These are phyloP conservation scores for Subanguina moxae DNA, from an alignment of 1,140 invertebrate species.

Conservation along the genomic window DNA sequence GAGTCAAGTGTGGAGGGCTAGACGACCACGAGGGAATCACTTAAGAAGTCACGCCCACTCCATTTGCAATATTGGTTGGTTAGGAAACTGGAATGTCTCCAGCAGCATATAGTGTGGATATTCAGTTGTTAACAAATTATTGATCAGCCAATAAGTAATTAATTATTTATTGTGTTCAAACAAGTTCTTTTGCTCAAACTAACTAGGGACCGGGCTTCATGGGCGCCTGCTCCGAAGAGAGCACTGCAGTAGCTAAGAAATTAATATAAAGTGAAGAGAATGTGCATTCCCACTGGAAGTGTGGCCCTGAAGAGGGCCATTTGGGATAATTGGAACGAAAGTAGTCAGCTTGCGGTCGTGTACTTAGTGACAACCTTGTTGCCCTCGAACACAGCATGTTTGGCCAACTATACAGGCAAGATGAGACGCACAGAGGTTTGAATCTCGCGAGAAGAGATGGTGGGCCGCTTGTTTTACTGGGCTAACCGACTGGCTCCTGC, in stretches of 20 bases:
- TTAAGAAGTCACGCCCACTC: neutral
- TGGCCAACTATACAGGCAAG: conserved; percentile 59
- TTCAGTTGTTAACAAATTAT: too few species aligned
- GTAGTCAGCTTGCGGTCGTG: conserved; percentile 61
- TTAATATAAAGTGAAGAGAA: too few species aligned
- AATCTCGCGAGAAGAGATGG: conserved; percentile 60
- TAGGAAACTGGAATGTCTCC: neutral
- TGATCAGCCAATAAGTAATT: too few species aligned
- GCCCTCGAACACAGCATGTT: conserved; percentile 60
- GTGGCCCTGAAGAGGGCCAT: conserved; percentile 19
- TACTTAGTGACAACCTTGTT: conserved; percentile 64
- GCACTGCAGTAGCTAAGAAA: too few species aligned
- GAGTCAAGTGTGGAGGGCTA: neutral
- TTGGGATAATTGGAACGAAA: conserved; percentile 15
- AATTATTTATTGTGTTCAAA: too few species aligned
- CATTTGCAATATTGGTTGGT: neutral
- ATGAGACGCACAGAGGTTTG: conserved; percentile 61
- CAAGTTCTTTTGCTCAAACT: too few species aligned
- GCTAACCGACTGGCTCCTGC: conserved; percentile 46
- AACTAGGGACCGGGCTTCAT: too few species aligned
- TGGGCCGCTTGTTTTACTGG: conserved; percentile 61
- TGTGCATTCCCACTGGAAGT: neutral
- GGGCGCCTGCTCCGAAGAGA: too few species aligned
- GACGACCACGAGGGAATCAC: conserved; percentile 6
- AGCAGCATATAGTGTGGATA: too few species aligned